Evolutionary conservation across 2,797 vertebrate genomes (phyloP).

Genomic region (Leptodactylus fallax): DNA sequence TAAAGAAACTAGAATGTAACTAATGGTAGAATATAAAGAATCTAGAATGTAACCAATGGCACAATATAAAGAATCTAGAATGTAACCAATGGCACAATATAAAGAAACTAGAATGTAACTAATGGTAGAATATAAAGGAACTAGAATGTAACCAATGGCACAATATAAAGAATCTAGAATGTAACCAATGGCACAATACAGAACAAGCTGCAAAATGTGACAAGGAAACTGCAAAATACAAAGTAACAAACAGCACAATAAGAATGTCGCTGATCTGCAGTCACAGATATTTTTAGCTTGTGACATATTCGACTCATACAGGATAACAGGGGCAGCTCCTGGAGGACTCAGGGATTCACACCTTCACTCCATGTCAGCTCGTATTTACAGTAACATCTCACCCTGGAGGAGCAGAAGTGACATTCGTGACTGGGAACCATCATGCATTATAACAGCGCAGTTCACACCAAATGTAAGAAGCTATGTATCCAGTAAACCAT

Average conservation of each 20-base stretch:
- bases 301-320: constrained; percentile 4
- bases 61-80: no score
- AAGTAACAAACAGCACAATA: neutral
- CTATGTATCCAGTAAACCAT: neutral
- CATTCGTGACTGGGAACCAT: neutral
- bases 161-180: neutral
- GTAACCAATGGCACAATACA: no score
- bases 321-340: constrained; percentile 7
- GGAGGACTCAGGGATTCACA: constrained; percentile 4
- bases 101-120: no score
- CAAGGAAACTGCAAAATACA: neutral
- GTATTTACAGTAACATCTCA: constrained; percentile 24
- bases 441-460: constrained; percentile 16
- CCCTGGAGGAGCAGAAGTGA: constrained; percentile 22
- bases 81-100: neutral
- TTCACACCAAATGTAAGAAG: constrained; percentile 19
- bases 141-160: neutral
- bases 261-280: no score
- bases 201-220: neutral
- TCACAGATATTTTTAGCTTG: neutral
- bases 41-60: no score
- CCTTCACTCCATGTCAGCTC: constrained; percentile 16
- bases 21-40: no score
- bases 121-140: no score
- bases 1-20: neutral